Evolutionary conservation across 2,888 invertebrate genomes (phyloP), one percentile per base, ranked within the genome.

Genomic region (Agrotis segetum): DNA sequence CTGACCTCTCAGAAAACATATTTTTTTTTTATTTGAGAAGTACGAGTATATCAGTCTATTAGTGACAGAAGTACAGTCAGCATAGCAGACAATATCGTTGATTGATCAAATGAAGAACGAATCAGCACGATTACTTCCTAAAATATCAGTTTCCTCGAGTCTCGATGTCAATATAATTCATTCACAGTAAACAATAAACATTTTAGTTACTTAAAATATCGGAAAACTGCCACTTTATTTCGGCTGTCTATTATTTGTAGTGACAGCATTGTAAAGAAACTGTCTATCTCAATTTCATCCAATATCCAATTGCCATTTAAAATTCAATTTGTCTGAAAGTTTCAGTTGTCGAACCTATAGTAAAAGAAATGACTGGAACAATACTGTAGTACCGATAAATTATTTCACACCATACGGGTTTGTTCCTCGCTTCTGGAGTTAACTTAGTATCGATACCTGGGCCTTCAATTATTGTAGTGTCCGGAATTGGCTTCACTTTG

Each of bases 271-370:
- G n/a, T 13, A 34, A 53, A 55, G 16, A 66, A 66, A 21, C 7
- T 21, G 34, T 7, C 17, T 0, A 3, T 52, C 3, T 47, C 21
- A 29, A 21, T 68, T 65, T 53, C 21, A 1, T 5, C n/a, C 17
- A 13, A 7, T n/a, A 34, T 46, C 19, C 14, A 21, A 9, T 11
- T 21, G 16, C n/a, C 21, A 40, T 66, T 55, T 16, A 19, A 69
- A 69, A 55, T 47, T 47, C 55, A 55, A 69, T 47, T 34, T 9
- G 55, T 66, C 55, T 66, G 7, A 55, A 61, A 66, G 13, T 34
- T 66, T 66, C 21, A 34, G 21, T 9, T 40, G 21, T 47, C 53
- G 29, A 46, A 21, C 34, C n/a, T n/a, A 34, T 17, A n/a, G 3
- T 53, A 40, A 9, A 4, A 46, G 16, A 2, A 19, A 50, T 52